Evolutionary conservation across 2,113 vertebrate genomes (phyloP).

Genomic region (Corydoras maculifer): DNA sequence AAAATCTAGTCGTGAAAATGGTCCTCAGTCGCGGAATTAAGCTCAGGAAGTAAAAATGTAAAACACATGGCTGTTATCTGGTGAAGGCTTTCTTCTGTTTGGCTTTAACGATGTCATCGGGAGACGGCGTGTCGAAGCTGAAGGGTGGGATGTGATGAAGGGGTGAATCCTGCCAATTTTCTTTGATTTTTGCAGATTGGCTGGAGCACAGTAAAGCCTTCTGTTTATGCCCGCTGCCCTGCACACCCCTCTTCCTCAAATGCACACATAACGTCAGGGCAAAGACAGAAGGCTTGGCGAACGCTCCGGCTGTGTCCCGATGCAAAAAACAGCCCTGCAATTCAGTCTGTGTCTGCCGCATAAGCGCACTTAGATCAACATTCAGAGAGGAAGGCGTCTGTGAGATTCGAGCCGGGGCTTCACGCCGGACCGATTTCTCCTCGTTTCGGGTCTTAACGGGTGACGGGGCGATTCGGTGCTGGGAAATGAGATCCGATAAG

Average conservation of each 20-base stretch:
- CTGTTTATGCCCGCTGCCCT: conserved; percentile 45
- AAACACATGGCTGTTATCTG: conserved; percentile 49
- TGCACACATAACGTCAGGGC: conserved; percentile 77
- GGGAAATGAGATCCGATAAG: conserved; percentile 43
- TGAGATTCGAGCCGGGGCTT: conserved; percentile 36
- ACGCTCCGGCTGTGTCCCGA: conserved; percentile 57
- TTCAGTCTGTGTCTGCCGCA: conserved; percentile 50
- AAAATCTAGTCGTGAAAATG: too few species aligned
- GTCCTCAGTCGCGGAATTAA: too few species aligned
- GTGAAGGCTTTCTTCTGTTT: conserved; percentile 86
- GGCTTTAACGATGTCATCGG: conserved; percentile 88
- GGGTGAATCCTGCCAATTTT: conserved; percentile 49
- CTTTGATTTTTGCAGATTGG: conserved; percentile 67
- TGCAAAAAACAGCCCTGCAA: background rate
- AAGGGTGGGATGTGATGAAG: conserved; percentile 75
- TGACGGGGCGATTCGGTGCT: conserved; percentile 38
- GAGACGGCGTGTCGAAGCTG: conserved; percentile 85
- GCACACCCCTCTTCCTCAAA: conserved; percentile 32
- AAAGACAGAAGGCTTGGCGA: conserved; percentile 83
- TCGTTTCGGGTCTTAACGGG: background rate
- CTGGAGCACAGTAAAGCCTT: conserved; percentile 66
- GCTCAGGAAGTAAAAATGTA: background rate
- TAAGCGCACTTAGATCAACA: conserved; percentile 78
- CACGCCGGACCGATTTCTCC: conserved; percentile 17
- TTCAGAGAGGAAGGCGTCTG: conserved; percentile 29